Evolutionary conservation across 2,113 vertebrate genomes (phyloP).

Genomic region (Nasalis larvatus): DNA sequence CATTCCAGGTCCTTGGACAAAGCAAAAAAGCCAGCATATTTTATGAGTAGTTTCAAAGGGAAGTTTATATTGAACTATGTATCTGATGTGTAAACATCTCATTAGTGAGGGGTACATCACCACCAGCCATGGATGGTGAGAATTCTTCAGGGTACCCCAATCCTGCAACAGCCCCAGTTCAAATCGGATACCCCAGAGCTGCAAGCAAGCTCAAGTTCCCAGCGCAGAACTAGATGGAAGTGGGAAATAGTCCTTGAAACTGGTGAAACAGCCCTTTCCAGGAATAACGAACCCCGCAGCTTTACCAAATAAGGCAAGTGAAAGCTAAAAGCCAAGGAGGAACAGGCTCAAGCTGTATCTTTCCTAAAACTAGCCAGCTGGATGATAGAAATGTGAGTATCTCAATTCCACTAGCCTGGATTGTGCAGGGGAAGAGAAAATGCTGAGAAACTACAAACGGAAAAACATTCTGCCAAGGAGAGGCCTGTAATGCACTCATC

Average conservation of each 20-base stretch:
- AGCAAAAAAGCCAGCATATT: not conserved
- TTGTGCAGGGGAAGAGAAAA: slow-evolving; percentile 58
- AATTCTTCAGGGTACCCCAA: not conserved
- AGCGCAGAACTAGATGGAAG: slow-evolving; percentile 68
- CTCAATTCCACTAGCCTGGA: not conserved
- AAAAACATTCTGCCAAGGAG: slow-evolving; percentile 37
- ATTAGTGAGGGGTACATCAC: not conserved
- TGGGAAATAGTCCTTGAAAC: slow-evolving; percentile 63
- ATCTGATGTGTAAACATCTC: not conserved
- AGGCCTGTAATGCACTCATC: not conserved
- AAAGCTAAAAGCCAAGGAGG: slow-evolving; percentile 67
- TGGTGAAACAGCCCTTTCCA: slow-evolving; percentile 77
- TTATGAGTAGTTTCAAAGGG: not conserved
- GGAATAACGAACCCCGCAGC: slow-evolving; percentile 74
- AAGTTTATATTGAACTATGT: not conserved
- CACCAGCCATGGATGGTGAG: not conserved
- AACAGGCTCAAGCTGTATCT: not conserved
- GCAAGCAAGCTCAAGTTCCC: slow-evolving; percentile 20
- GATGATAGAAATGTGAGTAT: not conserved
- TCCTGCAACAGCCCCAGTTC: not conserved
- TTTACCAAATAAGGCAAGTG: slow-evolving; percentile 94
- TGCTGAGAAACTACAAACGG: not conserved
- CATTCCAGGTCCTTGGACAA: not conserved
- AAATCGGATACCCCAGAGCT: not conserved
- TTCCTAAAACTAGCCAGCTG: slow-evolving; percentile 71